phyloP scores from a whole-genome alignment of 2,797 vertebrate genomes.

The Myripristis murdjan region DNA sequence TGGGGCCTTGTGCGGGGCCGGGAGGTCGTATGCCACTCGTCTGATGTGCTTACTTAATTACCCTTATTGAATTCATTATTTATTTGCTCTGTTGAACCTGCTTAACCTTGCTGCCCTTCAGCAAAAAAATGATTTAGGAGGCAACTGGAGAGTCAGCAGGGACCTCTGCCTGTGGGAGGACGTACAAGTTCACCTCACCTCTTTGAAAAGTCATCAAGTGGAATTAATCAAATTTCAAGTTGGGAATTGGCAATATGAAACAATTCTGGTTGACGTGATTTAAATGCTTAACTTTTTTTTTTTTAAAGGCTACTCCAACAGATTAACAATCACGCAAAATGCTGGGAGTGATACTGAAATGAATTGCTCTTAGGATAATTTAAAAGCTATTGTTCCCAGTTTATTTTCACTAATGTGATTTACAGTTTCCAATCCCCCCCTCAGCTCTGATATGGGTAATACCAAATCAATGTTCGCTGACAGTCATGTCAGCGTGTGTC shows the following conservation, averaged over 20 bases:
- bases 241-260: constrained; percentile 18
- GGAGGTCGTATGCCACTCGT: constrained; percentile 58
- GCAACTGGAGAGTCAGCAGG: constrained; percentile 57
- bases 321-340: constrained; percentile 1
- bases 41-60: constrained; percentile 83
- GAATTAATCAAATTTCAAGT: constrained; percentile 55
- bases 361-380: too few species aligned
- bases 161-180: constrained; percentile 61
- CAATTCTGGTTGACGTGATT: constrained; percentile 13
- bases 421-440: background rate
- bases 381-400: too few species aligned
- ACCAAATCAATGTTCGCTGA: constrained; percentile 22
- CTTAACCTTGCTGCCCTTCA: constrained; percentile 80
- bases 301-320: background rate
- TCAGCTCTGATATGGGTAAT: constrained; percentile 21
- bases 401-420: constrained; percentile 9
- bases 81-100: constrained; percentile 81
- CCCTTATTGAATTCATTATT: constrained; percentile 83
- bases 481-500: constrained; percentile 3
- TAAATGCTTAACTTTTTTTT: background rate
- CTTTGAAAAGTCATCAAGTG: constrained; percentile 63
- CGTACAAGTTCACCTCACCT: constrained; percentile 62
- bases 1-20: constrained; percentile 34
- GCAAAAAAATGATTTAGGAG: constrained; percentile 68
- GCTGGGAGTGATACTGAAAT: background rate